Base-by-base conservation (phyloP, 2,113 vertebrate species). In the Orthonyx spaldingii region DNA sequence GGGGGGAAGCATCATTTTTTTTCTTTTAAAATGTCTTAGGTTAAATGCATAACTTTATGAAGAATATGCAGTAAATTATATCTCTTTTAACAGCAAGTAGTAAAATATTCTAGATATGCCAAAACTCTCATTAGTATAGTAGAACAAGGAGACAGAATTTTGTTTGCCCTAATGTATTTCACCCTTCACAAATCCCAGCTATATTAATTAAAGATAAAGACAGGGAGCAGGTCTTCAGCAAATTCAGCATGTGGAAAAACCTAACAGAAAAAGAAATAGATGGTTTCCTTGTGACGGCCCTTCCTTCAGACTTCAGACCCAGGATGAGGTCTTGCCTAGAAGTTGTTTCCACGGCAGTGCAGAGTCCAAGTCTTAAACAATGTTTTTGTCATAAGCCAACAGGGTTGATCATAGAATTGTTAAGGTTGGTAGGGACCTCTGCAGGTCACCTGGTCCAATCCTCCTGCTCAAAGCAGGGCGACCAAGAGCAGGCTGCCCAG, bases 1-100 rank as follows among this genome's bases (percentile, higher is more conserved):
- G 4, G 0, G 0, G 2, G 2, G 3, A 4, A 17, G 15, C 27
- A 3, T 3, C 44, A n/a, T 41, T 44, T 50, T 23, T 23, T 44
- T 16, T 30, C 10, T 71, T 56, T 37, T 35, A 41, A 66, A 72
- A 41, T 33, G 0, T 33, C 56, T 39, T 52, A 32, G 39, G 16
- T 37, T 71, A 57, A 35, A 53, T 64, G 3, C 28, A 30, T n/a
- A 37, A 80, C 11, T 68, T 90, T 28, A 59, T 13, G 44, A 75
- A 21, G 47, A 79, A 32, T 60, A 53, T 83, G 2, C 5, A 75
- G 39, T 22, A 83, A 84, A 61, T 60, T 3, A 39, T 39, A 53
- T 33, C 0, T 17, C 8, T 70, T 46, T 74, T 75, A 61, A 88
- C 16, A 64, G 5, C 9, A 66, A 64, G 8, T 16, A 50, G 12